Base-by-base conservation (phyloP, 1,140 invertebrate genomes). In the Apis mellifera region DNA sequence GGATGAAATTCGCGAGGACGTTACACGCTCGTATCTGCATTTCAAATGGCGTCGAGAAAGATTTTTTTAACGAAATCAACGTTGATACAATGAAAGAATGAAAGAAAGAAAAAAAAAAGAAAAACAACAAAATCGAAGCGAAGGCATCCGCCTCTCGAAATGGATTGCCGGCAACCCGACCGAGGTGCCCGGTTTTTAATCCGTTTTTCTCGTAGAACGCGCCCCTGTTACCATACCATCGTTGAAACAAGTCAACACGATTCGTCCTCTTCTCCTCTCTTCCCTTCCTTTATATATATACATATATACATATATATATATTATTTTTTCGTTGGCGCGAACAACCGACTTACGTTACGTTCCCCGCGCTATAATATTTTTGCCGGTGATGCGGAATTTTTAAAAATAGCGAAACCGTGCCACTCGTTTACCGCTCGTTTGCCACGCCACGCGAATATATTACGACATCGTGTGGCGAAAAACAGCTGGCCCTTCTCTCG, bases 41-140 rank as follows among this genome's bases (percentile, higher is more conserved):
- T 64, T 64, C 62, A 64, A 64, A 64, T 64, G 62, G 26, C 62
- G 62, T 64, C 62, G 62, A 32, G 62, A 32, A 64, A 64, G 62
- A n/a, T n/a, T 64, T 64, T 66, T 65, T 21, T 19, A 21, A 32
- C n/a, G 5, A 26, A 19, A 64, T 64, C 62, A 64, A 26, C 62
- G 62, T 42, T 64, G 32, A 64, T 64, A 26, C 26, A 3, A 26
- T 4, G 62, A 32, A 9, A 64, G 32, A 64, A 60, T 32, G 17
- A 32, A n/a, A 9, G 19, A 64, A 59, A 59, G 9, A 57, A 57
- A 57, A 9, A 19, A 19, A 19, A 9, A 0, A 57, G 1, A 57
- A 21, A 57, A 8, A 19, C 8, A 21, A 15, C 8, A 32, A 64
- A 23, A 64, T 64, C 15, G 26, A 26, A 19, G 62, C 62, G 9